Evolutionary conservation across 2,888 invertebrate species (phyloP), one percentile per base, ranked within the genome.

Genomic region (Orgyia antiqua): DNA sequence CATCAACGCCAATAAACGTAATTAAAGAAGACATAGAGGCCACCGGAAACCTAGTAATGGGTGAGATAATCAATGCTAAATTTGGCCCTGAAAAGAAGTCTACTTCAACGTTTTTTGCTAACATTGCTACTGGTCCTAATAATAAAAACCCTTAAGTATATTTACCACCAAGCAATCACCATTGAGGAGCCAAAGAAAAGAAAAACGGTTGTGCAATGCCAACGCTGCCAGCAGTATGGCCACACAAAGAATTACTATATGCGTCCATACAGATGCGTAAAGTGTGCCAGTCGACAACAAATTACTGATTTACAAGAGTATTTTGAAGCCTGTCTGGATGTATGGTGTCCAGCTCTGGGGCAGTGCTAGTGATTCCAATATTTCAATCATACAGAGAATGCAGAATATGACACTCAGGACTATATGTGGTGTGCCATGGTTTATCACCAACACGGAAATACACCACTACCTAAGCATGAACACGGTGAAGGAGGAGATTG

Each of bases 141-240:
- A 28, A 21, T 7, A 28, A 28, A 8, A 10, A n/a, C 5, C 18
- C 11, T 27, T 2, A 27, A 19, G 15, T 27, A 27, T 11, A 27
- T 27, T 2, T 27, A 27, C 10, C 27, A 27, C 7, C 19, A 27
- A 12, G 11, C 12, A 10, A 12, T 27, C 4, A 11, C 10, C 4
- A 27, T 19, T 8, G 27, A 27, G 11, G 27, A 27, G 1, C 27
- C 27, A 3, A 27, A 17, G 12, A 18, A 27, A n/a, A 11, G 11
- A 19, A 27, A 17, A 6, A 11, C 27, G 3, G 10, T 27, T 7
- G 27, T 27, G 11, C 27, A 27, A 10, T 27, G 19, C 10, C 27
- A 27, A 19, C 11, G 27, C 4, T 19, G 27, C n/a, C 19, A 27
- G n/a, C 19, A 27, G 15, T 27, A 27, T 11, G 17, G 19, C 10